phyloP scores from a whole-genome alignment of 2,888 invertebrate genomes.

The Apodemia mormo region DNA sequence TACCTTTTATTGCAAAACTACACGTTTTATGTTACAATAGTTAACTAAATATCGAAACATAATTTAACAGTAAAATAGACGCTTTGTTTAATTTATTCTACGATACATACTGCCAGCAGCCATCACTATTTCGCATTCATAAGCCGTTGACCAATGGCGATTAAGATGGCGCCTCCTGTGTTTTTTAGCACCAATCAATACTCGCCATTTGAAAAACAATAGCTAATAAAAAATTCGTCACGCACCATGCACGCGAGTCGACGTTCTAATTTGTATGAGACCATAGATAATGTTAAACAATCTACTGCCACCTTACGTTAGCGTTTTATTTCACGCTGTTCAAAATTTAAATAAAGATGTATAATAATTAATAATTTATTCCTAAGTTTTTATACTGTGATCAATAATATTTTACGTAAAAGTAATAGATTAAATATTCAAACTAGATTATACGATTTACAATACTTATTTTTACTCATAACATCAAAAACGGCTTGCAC shows the following conservation, averaged over 20 bases:
- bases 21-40: neutral
- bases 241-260: slow-evolving; percentile 59
- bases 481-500: too few relatives aligned
- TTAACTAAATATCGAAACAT: neutral
- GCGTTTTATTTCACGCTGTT: slow-evolving; percentile 38
- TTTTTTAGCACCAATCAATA: slow-evolving; percentile 57
- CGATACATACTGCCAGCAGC: slow-evolving; percentile 65
- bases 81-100: slow-evolving; percentile 64
- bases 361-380: neutral
- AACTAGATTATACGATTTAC: too few relatives aligned
- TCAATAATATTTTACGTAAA: too few relatives aligned
- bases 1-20: neutral
- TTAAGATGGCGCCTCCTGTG: slow-evolving; percentile 60
- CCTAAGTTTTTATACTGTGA: too few relatives aligned
- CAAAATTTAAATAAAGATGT: slow-evolving; percentile 33
- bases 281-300: slow-evolving; percentile 22
- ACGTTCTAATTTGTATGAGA: slow-evolving; percentile 54
- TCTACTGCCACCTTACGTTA: slow-evolving; percentile 30
- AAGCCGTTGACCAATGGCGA: slow-evolving; percentile 59
- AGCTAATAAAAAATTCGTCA: slow-evolving; percentile 78
- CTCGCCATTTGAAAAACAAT: slow-evolving; percentile 76
- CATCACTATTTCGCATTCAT: slow-evolving; percentile 76
- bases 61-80: slow-evolving; percentile 5
- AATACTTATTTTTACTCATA: too few relatives aligned
- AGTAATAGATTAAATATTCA: too few relatives aligned